Conservation (phyloP, 2,113 vertebrate species). For the Pseudolaguvia tuberculata region DNA sequence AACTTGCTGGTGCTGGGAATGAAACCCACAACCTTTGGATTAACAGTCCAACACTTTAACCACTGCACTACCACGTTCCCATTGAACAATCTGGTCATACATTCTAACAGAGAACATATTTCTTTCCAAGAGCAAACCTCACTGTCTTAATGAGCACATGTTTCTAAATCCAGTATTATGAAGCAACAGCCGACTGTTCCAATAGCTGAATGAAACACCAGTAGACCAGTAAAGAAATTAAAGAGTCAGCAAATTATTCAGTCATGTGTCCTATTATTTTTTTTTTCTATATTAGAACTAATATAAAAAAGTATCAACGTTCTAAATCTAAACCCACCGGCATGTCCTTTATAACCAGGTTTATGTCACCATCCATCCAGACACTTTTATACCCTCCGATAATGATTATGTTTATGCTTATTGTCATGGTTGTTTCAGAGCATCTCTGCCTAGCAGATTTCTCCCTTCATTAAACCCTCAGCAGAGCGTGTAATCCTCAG, state of each 20-base stretch:
- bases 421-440: background rate
- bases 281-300: background rate
- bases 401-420: background rate
- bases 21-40: no score
- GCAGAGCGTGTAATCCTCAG: constrained; percentile 15
- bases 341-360: background rate
- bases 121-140: no score
- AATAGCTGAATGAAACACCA: no score
- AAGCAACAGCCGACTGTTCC: no score
- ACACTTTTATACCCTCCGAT: background rate
- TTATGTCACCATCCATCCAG: background rate
- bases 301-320: no score
- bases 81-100: no score
- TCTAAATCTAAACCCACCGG: background rate
- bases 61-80: no score
- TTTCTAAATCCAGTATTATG: no score
- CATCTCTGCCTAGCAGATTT: background rate
- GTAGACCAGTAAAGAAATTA: background rate
- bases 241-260: background rate
- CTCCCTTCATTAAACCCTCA: background rate
- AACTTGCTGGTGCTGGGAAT: no score
- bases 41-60: no score
- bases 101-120: no score
- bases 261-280: background rate
- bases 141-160: no score